A percentile compares a stretch with the other conserved stretches of the same genome.
These are phyloP conservation scores for Oxyura jamaicensis DNA, from an alignment of 2,113 vertebrate genomes.

Conservation along the genomic window DNA sequence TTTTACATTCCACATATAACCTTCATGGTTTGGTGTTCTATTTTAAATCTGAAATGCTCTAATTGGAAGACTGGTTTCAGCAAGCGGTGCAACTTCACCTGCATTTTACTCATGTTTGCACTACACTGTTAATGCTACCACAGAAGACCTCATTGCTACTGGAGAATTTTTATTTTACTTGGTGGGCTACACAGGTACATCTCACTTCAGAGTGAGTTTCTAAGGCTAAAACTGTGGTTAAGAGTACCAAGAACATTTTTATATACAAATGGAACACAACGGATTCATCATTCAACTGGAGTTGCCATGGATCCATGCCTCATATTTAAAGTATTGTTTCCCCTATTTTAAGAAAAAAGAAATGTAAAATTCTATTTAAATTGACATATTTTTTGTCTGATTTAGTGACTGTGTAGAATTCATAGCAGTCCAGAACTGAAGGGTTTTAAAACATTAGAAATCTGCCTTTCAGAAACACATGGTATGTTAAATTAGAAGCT, in stretches of 20 bases:
- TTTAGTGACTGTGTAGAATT: background rate
- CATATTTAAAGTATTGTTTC: background rate
- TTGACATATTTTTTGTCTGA: background rate
- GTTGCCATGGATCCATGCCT: background rate
- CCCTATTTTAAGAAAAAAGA: background rate
- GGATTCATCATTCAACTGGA: background rate
- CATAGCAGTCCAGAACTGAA: background rate
- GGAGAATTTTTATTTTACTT: background rate
- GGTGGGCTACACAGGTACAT: background rate
- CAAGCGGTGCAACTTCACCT: no score
- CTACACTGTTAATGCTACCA: background rate
- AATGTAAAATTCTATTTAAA: background rate
- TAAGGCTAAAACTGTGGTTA: background rate
- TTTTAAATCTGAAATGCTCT: background rate
- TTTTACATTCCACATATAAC: background rate
- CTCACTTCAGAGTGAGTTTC: background rate
- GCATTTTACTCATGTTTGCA: background rate
- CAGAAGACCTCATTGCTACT: background rate
- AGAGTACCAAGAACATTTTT: background rate
- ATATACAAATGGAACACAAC: background rate
- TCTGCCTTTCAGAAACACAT: background rate
- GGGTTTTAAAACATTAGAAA: background rate
- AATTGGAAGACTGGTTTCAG: background rate
- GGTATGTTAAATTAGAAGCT: background rate
- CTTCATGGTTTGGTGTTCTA: background rate